Conservation (phyloP, 2,888 invertebrate genomes). For the Xanthorhoe designata region DNA sequence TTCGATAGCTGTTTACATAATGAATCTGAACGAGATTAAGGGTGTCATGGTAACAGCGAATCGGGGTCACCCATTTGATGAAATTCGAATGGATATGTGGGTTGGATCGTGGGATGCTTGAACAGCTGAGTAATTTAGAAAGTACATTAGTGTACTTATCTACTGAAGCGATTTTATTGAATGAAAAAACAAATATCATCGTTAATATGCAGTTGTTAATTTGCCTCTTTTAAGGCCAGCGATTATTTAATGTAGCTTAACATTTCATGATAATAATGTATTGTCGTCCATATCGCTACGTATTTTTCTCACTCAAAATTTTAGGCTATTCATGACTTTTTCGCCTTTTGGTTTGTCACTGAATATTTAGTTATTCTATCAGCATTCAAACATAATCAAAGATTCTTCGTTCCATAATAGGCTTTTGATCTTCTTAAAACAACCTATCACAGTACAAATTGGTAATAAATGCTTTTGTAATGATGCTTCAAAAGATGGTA, state of each 20-base stretch:
- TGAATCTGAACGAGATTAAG: conserved; percentile 19
- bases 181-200: neutral
- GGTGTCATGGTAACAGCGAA: conserved; percentile 23
- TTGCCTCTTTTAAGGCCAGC: too few species aligned
- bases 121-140: conserved; percentile 7
- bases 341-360: conserved; percentile 19
- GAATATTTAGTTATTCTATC: conserved; percentile 36
- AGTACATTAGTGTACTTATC: neutral
- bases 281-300: too few species aligned
- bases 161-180: neutral
- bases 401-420: conserved; percentile 28
- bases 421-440: too few species aligned
- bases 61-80: conserved; percentile 27
- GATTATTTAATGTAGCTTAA: too few species aligned
- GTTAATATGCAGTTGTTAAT: too few species aligned
- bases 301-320: neutral
- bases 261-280: too few species aligned
- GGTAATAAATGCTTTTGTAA: conserved; percentile 17
- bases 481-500: conserved; percentile 21
- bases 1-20: conserved; percentile 8
- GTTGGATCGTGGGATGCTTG: conserved; percentile 21
- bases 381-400: conserved; percentile 25
- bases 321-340: conserved; percentile 24
- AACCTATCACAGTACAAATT: conserved; percentile 7
- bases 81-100: conserved; percentile 21